These are phyloP conservation scores for Darevskia nairensis DNA, from an alignment of 2,797 vertebrate species.

Conservation along the genomic window DNA sequence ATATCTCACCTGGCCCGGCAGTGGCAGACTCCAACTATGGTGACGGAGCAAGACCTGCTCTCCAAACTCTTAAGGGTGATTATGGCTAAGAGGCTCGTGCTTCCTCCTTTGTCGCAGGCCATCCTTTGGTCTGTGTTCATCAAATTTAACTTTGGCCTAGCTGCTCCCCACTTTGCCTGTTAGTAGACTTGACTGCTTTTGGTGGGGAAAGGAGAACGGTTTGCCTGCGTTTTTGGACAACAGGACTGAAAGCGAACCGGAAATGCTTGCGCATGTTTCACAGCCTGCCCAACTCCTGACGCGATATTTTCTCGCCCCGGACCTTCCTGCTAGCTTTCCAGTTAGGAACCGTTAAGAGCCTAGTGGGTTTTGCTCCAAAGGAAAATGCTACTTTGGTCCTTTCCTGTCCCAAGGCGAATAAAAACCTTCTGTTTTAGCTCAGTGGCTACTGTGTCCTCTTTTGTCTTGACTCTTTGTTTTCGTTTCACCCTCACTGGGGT, in stretches of 20 bases:
- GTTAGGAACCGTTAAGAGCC: neutral
- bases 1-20: neutral
- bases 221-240: too few relatives aligned
- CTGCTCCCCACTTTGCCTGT: neutral
- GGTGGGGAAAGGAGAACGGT: neutral
- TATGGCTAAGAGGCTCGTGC: neutral
- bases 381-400: conserved; percentile 4
- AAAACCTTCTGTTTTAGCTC: conserved; percentile 4
- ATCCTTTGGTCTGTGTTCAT: neutral
- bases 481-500: neutral
- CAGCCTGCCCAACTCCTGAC: neutral
- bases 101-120: neutral
- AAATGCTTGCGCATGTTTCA: too few relatives aligned
- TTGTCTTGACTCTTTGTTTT: neutral
- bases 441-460: neutral
- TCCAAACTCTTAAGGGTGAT: neutral
- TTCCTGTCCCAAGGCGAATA: conserved; percentile 4
- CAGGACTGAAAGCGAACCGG: too few relatives aligned
- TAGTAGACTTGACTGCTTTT: neutral
- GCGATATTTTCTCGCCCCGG: neutral
- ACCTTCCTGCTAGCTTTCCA: neutral
- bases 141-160: neutral
- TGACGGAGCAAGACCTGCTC: neutral
- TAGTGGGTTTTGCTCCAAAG: neutral
- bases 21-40: neutral